A percentile compares a stretch with the other conserved stretches of the same genome.
Evolutionary conservation across 1,140 invertebrate genomes (phyloP).

Genomic region (Dreissena polymorpha): DNA sequence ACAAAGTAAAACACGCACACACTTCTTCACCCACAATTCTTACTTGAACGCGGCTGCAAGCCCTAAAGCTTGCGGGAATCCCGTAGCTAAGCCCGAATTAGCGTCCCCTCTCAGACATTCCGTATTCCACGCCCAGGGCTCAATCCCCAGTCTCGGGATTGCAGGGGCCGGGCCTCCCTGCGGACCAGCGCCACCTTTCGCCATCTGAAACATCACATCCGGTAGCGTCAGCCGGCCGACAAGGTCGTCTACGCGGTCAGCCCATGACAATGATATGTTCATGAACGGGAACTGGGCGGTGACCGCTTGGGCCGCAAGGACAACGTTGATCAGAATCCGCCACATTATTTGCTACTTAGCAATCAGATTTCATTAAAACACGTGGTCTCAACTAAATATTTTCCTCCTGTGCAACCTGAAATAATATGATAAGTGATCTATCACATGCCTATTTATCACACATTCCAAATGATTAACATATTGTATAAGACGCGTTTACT

Average conservation of each 20-base stretch:
- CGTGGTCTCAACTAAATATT: too few species aligned
- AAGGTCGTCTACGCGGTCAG: constrained; percentile 62
- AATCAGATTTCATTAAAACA: too few species aligned
- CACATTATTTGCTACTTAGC: too few species aligned
- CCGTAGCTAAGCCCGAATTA: constrained; percentile 55
- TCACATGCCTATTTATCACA: too few species aligned
- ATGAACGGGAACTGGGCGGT: constrained; percentile 53
- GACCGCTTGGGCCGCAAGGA: too few species aligned
- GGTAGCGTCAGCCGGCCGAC: constrained; percentile 60
- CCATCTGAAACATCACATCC: constrained; percentile 62
- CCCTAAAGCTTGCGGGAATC: constrained; percentile 66
- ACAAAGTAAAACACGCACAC: too few species aligned
- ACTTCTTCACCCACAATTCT: not conserved
- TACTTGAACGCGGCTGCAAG: constrained; percentile 67
- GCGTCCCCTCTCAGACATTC: constrained; percentile 73
- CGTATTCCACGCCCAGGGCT: constrained; percentile 70
- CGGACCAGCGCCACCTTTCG: constrained; percentile 60
- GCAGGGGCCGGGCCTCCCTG: constrained; percentile 66
- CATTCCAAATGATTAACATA: too few species aligned
- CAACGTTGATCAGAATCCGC: too few species aligned
- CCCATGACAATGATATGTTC: constrained; percentile 56
- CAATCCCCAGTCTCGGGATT: constrained; percentile 69
- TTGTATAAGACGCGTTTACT: too few species aligned
- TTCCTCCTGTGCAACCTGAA: too few species aligned
- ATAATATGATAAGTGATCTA: too few species aligned